Percentiles rank a stretch among this genome's conserved stretches.
Evolutionary conservation across 1,140 invertebrate genomes (phyloP).

Genomic region (Schlechtendalia chinensis): DNA sequence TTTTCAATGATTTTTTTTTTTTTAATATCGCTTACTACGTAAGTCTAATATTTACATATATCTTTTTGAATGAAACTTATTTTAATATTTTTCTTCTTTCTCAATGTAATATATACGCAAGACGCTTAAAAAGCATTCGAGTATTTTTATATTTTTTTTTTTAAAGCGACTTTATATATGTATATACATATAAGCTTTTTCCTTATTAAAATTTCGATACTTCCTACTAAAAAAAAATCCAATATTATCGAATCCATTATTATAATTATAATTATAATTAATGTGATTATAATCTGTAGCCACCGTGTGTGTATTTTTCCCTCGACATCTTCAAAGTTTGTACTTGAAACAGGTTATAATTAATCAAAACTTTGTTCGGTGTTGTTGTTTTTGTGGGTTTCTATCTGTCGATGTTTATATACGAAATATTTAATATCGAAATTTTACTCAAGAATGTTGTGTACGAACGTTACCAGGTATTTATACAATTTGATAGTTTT

Average conservation of each 20-base stretch:
- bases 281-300: too few relatives aligned
- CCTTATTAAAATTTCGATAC: background rate
- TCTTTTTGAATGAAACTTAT: constrained; percentile 3
- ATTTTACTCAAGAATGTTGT: background rate
- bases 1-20: constrained; percentile 17
- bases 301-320: background rate
- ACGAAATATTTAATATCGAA: background rate
- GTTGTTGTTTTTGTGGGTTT: background rate
- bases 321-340: background rate
- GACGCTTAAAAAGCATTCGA: constrained; percentile 1
- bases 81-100: constrained; percentile 8
- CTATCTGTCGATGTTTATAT: background rate
- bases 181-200: constrained; percentile 3
- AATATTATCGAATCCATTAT: background rate
- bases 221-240: background rate
- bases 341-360: background rate
- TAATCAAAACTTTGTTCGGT: background rate
- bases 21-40: background rate
- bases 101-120: background rate
- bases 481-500: background rate
- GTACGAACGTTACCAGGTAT: background rate
- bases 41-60: background rate
- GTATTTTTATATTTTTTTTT: background rate
- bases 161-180: background rate
- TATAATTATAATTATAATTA: too few relatives aligned